These are phyloP conservation scores for Atrichornis clamosus DNA, from an alignment of 2,113 vertebrate species.

Conservation along the genomic window DNA sequence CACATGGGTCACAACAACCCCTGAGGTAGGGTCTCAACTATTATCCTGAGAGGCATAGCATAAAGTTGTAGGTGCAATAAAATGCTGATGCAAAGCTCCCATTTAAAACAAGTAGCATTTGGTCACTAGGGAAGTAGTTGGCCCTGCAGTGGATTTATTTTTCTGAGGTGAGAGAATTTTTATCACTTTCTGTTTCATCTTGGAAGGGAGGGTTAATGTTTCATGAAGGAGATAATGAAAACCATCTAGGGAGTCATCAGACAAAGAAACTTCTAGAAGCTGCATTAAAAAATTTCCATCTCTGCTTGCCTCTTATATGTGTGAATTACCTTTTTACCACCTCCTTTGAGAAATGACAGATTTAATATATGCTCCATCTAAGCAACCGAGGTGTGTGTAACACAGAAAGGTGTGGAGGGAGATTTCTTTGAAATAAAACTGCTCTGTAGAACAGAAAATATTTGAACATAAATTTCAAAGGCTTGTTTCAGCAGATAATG, in stretches of 20 bases:
- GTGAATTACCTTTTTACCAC: not conserved
- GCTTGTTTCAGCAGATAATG: not conserved
- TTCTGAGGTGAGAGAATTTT: not conserved
- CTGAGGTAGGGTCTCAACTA: not conserved
- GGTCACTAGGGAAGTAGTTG: not conserved
- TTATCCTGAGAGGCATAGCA: not conserved
- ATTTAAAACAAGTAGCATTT: not conserved
- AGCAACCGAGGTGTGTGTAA: not conserved
- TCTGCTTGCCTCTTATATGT: not conserved
- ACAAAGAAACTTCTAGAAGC: not conserved
- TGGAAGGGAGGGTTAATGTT: not conserved
- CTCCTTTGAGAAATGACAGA: not conserved
- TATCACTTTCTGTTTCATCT: not conserved
- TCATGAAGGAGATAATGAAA: conserved; percentile 14
- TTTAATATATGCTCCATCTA: not conserved
- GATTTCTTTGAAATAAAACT: conserved; percentile 3
- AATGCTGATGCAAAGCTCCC: not conserved
- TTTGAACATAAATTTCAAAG: conserved; percentile 40
- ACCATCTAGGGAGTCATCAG: not conserved
- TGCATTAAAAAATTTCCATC: not conserved
- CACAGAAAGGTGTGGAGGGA: not conserved
- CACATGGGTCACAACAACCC: not conserved
- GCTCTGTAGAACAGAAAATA: conserved; percentile 14
- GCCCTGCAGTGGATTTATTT: not conserved
- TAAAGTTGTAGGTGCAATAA: not conserved